These are phyloP conservation scores for Anabacerthia variegaticeps DNA, from an alignment of 2,797 vertebrate species.

Conservation along the genomic window DNA sequence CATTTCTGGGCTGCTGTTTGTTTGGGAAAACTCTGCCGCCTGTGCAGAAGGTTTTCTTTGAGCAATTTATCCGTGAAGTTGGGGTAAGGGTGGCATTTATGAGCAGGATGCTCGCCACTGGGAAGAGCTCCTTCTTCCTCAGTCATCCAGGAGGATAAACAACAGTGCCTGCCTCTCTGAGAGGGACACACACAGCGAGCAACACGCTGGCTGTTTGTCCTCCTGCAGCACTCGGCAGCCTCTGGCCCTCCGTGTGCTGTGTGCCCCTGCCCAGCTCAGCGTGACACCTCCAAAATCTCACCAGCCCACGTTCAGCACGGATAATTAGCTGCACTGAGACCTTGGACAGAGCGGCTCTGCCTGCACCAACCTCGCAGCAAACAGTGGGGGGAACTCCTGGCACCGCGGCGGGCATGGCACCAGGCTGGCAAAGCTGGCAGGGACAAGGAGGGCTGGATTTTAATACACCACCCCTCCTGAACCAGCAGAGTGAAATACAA, in stretches of 20 bases:
- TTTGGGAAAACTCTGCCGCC: neutral
- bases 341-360: constrained; percentile 49
- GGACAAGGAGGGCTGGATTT: constrained; percentile 59
- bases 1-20: neutral
- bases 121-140: neutral
- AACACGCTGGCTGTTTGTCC: neutral
- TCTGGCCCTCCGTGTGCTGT: constrained; percentile 5
- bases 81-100: neutral
- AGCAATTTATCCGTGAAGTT: neutral
- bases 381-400: constrained; percentile 47
- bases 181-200: neutral
- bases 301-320: constrained; percentile 41
- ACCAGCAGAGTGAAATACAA: constrained; percentile 54
- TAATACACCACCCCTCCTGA: constrained; percentile 58
- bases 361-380: constrained; percentile 42
- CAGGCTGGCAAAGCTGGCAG: constrained; percentile 61
- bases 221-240: neutral
- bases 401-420: constrained; percentile 30
- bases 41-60: neutral
- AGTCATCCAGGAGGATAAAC: neutral
- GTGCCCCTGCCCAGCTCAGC: constrained; percentile 46
- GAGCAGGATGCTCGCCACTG: neutral
- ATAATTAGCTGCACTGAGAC: constrained; percentile 67
- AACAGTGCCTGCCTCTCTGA: neutral
- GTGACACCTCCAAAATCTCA: constrained; percentile 58